Base-by-base conservation (phyloP, 2,113 vertebrate genomes). In the Microcebus griseorufus region DNA sequence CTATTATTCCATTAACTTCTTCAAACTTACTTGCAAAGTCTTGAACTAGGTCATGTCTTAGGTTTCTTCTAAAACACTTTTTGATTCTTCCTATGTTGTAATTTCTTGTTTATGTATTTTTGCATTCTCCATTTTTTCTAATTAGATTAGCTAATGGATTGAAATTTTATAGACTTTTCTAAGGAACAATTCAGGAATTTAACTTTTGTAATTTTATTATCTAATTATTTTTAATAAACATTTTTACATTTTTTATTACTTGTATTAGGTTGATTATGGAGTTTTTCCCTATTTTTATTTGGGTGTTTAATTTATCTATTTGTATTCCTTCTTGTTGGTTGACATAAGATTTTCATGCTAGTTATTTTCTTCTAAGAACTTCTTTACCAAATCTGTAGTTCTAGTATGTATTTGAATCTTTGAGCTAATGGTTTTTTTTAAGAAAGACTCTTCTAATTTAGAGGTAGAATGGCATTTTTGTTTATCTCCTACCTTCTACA, bases 401-500 rank as follows among this genome's bases (percentile, higher is more conserved):
- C 2, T 51, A 73, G 67, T 73, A 10, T 27, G 17, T 65, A 39
- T 75, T 87, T 37, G n/a, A 90, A 70, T 79, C 29, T 39, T 60
- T 86, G 62, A 92, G 9, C 18, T 14, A 58, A 80, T 45, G 51
- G 3, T 9, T 29, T 92, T 92, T 80, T 90, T 58, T 17, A 65
- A 70, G 65, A 62, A 45, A 73, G 18, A 45, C 5, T 82, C 4
- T 76, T 93, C 22, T 88, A n/a, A 92, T 29, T 93, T 80, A 88
- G 27, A 94, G 51, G 1, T 67, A 42, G 14, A 6, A 70, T 62
- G 11, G 2, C 62, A 60, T 84, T 95, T 97, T 95, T 95, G 32
- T 89, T 92, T 95, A 27, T 70, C 92, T 93, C 9, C 51, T 64
- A 79, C 58, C 83, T 93, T 97, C 20, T 65, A 58, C 14, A 92